Evolutionary conservation across 35 echinoderm and acorn worm species (phyloP).

Genomic region (Apostichopus californicus): DNA sequence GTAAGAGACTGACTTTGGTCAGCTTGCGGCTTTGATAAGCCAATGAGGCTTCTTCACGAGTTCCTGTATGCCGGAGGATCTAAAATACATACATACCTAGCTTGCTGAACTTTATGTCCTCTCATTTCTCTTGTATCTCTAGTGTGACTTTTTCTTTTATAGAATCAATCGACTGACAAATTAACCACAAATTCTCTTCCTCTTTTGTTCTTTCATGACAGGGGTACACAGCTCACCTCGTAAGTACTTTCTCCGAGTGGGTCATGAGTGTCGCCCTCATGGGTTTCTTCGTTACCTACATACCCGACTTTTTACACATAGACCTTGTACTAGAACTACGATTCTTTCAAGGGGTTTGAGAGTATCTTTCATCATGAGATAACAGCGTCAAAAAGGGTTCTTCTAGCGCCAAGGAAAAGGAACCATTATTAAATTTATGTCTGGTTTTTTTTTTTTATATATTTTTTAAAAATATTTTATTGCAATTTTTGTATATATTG

Average conservation of each 20-base stretch:
- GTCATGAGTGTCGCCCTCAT: constrained; percentile 22
- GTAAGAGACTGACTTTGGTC: too few relatives aligned
- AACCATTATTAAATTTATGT: not conserved
- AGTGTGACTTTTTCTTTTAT: too few relatives aligned
- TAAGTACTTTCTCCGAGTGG: constrained; percentile 66
- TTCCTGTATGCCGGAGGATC: too few relatives aligned
- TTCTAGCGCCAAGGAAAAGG: too few relatives aligned
- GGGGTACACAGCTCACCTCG: constrained; percentile 59
- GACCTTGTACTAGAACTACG: constrained; percentile 18
- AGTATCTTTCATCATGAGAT: not conserved
- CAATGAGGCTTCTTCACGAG: too few relatives aligned
- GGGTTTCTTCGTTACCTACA: constrained; percentile 44
- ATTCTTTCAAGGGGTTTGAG: constrained; percentile 16
- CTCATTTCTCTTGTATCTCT: too few relatives aligned
- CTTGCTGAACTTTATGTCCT: too few relatives aligned
- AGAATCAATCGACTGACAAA: not conserved
- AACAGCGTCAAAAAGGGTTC: too few relatives aligned
- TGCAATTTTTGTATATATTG: too few relatives aligned
- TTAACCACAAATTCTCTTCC: not conserved
- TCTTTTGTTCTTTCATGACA: not conserved
- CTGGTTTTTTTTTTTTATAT: not conserved
- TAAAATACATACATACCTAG: too few relatives aligned
- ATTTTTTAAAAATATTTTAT: too few relatives aligned
- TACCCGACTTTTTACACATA: constrained; percentile 47
- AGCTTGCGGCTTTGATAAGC: too few relatives aligned